phyloP scores from a whole-genome alignment of 2,888 invertebrate species.

The Tribolium freemani region DNA sequence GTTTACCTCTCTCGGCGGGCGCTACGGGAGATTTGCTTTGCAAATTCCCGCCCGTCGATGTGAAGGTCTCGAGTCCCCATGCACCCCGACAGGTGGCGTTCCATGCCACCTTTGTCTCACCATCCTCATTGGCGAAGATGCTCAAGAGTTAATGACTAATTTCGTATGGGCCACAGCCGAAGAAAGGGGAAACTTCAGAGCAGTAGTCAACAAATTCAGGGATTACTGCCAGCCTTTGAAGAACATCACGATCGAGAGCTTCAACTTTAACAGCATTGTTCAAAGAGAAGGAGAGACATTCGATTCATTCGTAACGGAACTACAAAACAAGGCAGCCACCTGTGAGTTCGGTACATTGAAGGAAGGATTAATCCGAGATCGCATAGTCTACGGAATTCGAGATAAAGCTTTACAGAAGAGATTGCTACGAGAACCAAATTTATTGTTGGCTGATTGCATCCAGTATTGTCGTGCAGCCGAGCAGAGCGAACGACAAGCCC shows the following conservation, averaged over 20 bases:
- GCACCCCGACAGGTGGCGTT: no score
- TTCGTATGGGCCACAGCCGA: not conserved
- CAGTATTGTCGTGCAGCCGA: constrained; percentile 48
- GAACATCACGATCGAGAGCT: not conserved
- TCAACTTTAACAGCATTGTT: not conserved
- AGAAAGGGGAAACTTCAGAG: not conserved
- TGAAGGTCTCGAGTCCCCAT: no score
- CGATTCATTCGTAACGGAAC: not conserved
- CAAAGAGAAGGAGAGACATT: not conserved
- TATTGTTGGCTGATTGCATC: constrained; percentile 44
- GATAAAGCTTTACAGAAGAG: constrained; percentile 47
- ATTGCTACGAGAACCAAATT: constrained; percentile 47
- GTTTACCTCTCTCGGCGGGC: no score
- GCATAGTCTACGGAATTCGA: constrained; percentile 49
- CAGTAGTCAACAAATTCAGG: constrained; percentile 30
- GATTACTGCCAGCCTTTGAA: constrained; percentile 29
- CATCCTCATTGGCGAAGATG: constrained; percentile 11
- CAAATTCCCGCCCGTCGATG: no score
- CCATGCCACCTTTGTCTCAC: no score
- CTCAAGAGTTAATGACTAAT: not conserved
- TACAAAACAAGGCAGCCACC: constrained; percentile 35
- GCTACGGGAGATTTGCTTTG: no score
- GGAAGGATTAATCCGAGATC: constrained; percentile 50
- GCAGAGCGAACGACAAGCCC: constrained; percentile 40
- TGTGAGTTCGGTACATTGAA: constrained; percentile 49